Conservation (phyloP, 2,797 vertebrate genomes). For the Coccyzus lansbergi region DNA sequence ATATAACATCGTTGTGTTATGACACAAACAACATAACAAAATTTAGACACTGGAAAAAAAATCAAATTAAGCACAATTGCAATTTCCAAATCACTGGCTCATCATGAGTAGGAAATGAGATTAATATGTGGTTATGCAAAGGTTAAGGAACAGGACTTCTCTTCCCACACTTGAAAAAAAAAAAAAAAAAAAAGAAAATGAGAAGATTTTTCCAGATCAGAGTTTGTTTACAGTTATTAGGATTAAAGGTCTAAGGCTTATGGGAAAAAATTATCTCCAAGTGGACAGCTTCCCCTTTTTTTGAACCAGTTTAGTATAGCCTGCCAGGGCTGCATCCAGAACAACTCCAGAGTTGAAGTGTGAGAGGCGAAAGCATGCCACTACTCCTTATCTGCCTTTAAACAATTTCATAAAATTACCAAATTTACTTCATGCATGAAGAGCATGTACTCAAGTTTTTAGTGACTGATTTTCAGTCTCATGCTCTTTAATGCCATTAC, state of each 20-base stretch:
- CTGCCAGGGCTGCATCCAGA: neutral
- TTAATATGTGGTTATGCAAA: slow-evolving; percentile 29
- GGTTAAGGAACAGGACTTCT: slow-evolving; percentile 32
- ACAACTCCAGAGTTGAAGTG: neutral
- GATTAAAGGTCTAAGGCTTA: slow-evolving; percentile 46
- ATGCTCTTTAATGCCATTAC: neutral
- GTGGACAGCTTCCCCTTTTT: neutral
- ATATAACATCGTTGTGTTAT: too few relatives aligned
- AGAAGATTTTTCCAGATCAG: slow-evolving; percentile 35
- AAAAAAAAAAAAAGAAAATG: neutral
- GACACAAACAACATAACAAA: neutral
- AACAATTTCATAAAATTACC: neutral
- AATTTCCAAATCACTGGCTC: slow-evolving; percentile 25
- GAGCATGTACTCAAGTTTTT: neutral
- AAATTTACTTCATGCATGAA: neutral
- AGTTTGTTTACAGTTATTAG: slow-evolving; percentile 33
- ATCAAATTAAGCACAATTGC: neutral
- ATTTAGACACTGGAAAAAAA: neutral
- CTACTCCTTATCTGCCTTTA: neutral
- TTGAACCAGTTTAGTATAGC: neutral
- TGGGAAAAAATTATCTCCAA: slow-evolving; percentile 38
- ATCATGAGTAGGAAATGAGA: slow-evolving; percentile 39
- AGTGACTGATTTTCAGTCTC: neutral
- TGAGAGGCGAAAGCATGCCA: neutral
- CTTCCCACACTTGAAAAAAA: slow-evolving; percentile 58